Evolutionary conservation across 2,797 vertebrate genomes (phyloP).

Genomic region (Phrynocephalus guinanensis): DNA sequence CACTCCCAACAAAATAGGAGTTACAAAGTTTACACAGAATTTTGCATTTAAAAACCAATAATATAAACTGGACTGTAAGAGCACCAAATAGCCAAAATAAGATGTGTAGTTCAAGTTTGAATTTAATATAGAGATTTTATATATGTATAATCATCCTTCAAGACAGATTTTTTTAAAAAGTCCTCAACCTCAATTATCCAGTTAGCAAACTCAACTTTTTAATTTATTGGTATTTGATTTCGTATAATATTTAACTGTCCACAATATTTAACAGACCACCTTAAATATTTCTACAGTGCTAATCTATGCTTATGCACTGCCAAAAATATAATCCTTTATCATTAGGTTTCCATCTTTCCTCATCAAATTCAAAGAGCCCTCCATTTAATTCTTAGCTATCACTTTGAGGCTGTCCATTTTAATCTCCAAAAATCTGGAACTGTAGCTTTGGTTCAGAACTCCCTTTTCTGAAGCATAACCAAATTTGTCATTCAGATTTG

Average conservation of each 20-base stretch:
- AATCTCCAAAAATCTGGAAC: not conserved
- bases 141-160: not conserved
- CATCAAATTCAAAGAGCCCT: not conserved
- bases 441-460: not conserved
- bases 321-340: not conserved
- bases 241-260: not conserved
- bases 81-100: not conserved
- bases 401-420: not conserved
- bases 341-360: not conserved
- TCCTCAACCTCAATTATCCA: no score
- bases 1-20: no score
- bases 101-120: not conserved
- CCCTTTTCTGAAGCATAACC: not conserved
- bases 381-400: not conserved
- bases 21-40: not conserved
- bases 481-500: constrained; percentile 5
- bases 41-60: not conserved
- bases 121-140: not conserved
- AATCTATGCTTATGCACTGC: not conserved
- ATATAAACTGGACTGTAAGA: not conserved
- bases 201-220: not conserved
- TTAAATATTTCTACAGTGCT: not conserved
- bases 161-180: not conserved
- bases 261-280: not conserved
- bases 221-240: not conserved